Evolutionary conservation across 2,797 vertebrate species (phyloP).

Genomic region (Emydoidea blandingii): DNA sequence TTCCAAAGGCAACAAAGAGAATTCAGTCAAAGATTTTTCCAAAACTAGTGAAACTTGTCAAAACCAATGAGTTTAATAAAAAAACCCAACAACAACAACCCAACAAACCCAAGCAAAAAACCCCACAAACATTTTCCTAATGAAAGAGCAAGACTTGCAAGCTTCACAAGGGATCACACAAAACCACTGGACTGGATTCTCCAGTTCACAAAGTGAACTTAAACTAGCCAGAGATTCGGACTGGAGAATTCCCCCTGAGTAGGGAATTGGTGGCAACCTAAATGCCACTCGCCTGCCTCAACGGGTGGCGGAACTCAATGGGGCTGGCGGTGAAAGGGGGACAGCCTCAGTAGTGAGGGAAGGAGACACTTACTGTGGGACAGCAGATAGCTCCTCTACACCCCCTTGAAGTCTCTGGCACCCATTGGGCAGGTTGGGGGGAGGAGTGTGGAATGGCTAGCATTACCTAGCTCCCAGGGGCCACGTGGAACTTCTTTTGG

Average conservation of each 20-base stretch:
- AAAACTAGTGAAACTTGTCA: neutral
- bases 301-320: neutral
- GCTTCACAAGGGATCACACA: neutral
- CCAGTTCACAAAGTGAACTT: neutral
- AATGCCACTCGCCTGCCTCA: neutral
- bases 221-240: neutral
- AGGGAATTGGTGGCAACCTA: slow-evolving; percentile 8
- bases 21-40: neutral
- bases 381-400: neutral
- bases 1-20: neutral
- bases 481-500: neutral
- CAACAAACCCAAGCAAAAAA: no score
- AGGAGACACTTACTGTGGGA: no score
- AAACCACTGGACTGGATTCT: neutral
- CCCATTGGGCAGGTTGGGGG: neutral
- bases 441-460: neutral
- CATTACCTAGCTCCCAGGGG: neutral
- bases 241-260: neutral
- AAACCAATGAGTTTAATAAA: neutral
- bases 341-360: neutral
- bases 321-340: neutral
- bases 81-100: neutral
- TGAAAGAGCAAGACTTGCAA: neutral
- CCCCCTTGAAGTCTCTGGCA: neutral
- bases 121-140: neutral